Percentiles rank a stretch among this genome's conserved stretches.
Conservation (phyloP, 1,140 invertebrate species). For the Dreissena polymorpha region DNA sequence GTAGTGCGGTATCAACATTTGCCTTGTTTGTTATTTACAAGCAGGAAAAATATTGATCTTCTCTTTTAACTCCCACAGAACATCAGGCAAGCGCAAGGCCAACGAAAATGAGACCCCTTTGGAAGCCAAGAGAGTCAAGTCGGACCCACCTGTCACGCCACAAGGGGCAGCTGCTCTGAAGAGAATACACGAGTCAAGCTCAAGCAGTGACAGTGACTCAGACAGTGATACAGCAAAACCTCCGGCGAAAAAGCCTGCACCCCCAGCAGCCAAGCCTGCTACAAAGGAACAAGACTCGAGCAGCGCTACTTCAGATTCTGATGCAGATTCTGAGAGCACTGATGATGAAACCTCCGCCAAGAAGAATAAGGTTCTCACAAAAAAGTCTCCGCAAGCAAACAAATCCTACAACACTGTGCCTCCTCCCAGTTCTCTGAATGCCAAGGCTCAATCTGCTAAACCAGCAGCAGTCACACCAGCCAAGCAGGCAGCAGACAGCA, state of each 20-base stretch:
- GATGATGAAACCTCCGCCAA: slow-evolving; percentile 51
- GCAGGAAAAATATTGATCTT: too few species aligned
- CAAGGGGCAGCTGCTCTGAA: not conserved
- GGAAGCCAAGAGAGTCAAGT: too few species aligned
- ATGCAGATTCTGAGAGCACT: slow-evolving; percentile 65
- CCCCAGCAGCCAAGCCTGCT: not conserved
- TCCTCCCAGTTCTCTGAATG: slow-evolving; percentile 36
- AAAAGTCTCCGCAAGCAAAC: slow-evolving; percentile 23
- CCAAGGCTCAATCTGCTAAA: not conserved
- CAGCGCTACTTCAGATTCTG: slow-evolving; percentile 62
- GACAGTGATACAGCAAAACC: slow-evolving; percentile 33
- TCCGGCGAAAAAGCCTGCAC: not conserved
- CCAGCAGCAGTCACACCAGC: not conserved
- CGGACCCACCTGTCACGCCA: too few species aligned
- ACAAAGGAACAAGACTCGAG: slow-evolving; percentile 14
- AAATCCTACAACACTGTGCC: slow-evolving; percentile 58
- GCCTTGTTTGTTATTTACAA: too few species aligned
- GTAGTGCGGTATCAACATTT: too few species aligned
- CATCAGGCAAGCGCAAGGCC: too few species aligned
- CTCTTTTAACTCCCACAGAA: too few species aligned
- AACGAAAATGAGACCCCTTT: too few species aligned
- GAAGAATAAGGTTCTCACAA: slow-evolving; percentile 48
- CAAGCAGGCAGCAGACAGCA: slow-evolving; percentile 12
- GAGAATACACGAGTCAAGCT: slow-evolving; percentile 39
- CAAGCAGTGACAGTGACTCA: slow-evolving; percentile 12